phyloP scores from a whole-genome alignment of 2,888 invertebrate genomes.

The Habroteleia sp. region DNA sequence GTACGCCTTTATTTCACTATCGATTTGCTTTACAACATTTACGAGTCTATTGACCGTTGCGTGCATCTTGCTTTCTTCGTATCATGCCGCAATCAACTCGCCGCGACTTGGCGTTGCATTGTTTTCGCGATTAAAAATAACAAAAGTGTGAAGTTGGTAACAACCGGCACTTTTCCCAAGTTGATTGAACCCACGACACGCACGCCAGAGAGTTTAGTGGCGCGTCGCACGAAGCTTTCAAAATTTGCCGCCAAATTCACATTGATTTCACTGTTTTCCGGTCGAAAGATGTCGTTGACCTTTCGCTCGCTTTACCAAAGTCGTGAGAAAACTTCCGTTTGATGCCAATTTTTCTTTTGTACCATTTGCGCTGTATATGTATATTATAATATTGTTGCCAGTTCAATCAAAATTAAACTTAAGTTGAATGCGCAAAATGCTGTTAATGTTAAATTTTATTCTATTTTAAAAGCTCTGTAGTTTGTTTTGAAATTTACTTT shows the following conservation, averaged over 20 bases:
- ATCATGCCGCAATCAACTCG: slow-evolving; percentile 40
- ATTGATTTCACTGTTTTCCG: slow-evolving; percentile 6
- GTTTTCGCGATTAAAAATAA: slow-evolving; percentile 51
- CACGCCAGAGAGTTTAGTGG: slow-evolving; percentile 10
- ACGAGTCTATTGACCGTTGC: slow-evolving; percentile 57
- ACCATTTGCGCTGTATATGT: no score
- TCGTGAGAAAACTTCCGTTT: no score
- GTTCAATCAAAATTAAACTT: no score
- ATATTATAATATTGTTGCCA: no score
- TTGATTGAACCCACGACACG: slow-evolving; percentile 46
- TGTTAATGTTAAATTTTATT: no score
- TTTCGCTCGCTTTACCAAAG: slow-evolving; percentile 19
- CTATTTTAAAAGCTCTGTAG: no score
- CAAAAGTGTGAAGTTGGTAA: slow-evolving; percentile 55
- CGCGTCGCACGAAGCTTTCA: neutral
- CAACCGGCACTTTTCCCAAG: slow-evolving; percentile 30
- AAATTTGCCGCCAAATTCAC: slow-evolving; percentile 19
- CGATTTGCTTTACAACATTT: slow-evolving; percentile 56
- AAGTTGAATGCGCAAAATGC: no score
- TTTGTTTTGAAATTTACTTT: no score
- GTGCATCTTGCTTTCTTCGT: slow-evolving; percentile 57
- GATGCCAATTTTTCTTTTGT: no score
- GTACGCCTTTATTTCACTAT: slow-evolving; percentile 41
- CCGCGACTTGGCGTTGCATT: slow-evolving; percentile 36
- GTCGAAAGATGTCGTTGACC: slow-evolving; percentile 15